Base-by-base conservation (phyloP, 2,888 invertebrate species). In the Gymnocheta viridis region DNA sequence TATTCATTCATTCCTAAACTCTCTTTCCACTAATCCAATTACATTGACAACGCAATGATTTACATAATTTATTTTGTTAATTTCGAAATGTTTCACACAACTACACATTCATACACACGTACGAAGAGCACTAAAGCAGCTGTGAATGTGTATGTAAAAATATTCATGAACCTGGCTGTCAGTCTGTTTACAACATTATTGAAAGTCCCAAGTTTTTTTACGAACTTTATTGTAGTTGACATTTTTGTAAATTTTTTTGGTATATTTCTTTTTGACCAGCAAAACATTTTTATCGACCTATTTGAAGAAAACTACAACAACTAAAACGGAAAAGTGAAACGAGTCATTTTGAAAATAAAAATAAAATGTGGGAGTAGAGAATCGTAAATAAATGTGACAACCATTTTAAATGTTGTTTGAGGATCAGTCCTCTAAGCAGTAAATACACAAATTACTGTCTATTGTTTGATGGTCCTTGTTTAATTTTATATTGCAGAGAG, bases 1-100 rank as follows among this genome's bases (percentile, higher is more conserved):
- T 27, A 1, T 27, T 54, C 2, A 24, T n/a, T 27, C 27, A 1
- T 7, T 54, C 10, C 12, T 12, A 35, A 22, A 10, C 3, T n/a
- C 22, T 10, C 10, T 35, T 12, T 17, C 27, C 14, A 35, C 44
- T 19, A 19, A 44, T 29, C 19, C 41, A 38, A 41, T 51, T 19
- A 4, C 29, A 74, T 32, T 24, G 7, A 41, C n/a, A 60, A 22
- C n/a, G 32, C 49, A 72, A 60, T 35, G 41, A 67, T 82, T 72
- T 72, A 67, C 67, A 62, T 82, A 78, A 73, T 69, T 82, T 82
- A 78, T 82, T 73, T 82, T 78, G 78, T 60, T 22, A 60, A 69
- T 62, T 67, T 56, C 32, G 4, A 24, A 76, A 77, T 64, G 38
- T 47, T 44, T 1, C 54, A 44, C 29, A 38, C 60, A 38, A 38